These are phyloP conservation scores for Mastacembelus armatus DNA, from an alignment of 2,797 vertebrate genomes.

Conservation along the genomic window DNA sequence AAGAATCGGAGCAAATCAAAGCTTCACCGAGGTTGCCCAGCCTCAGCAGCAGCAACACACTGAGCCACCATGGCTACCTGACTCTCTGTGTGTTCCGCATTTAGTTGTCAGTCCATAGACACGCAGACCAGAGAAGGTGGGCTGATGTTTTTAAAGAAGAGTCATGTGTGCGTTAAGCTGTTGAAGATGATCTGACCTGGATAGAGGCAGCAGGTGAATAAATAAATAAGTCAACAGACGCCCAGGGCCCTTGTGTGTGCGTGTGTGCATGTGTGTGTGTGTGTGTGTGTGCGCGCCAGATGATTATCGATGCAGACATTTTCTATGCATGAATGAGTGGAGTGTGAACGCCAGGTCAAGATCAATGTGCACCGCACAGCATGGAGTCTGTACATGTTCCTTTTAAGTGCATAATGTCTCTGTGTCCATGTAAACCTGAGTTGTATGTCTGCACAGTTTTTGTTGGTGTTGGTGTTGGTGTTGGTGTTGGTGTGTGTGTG, in stretches of 20 bases:
- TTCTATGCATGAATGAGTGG: conserved; percentile 51
- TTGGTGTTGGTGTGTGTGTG: conserved; percentile 9
- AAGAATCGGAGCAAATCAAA: conserved; percentile 56
- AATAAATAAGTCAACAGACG: conserved; percentile 57
- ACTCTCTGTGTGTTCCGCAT: not conserved
- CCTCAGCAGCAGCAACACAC: not conserved
- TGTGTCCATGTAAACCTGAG: conserved; percentile 16
- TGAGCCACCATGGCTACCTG: conserved; percentile 23
- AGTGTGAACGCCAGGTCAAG: conserved; percentile 30
- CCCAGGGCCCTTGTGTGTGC: conserved; percentile 4
- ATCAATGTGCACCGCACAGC: conserved; percentile 36
- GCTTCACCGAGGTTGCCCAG: conserved; percentile 14
- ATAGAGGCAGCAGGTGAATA: conserved; percentile 52
- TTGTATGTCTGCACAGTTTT: not conserved
- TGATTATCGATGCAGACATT: conserved; percentile 43
- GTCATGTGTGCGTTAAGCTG: conserved; percentile 49
- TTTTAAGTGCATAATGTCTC: not conserved
- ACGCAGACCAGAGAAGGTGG: conserved; percentile 31
- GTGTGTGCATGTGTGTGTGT: conserved; percentile 2
- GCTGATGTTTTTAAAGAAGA: conserved; percentile 56
- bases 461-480: not conserved
- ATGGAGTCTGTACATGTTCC: conserved; percentile 5
- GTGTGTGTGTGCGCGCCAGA: conserved; percentile 13
- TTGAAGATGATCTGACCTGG: conserved; percentile 66
- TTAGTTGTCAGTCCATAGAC: conserved; percentile 36